Evolutionary conservation across 2,113 vertebrate genomes (phyloP), one percentile per base, ranked within the genome.

Genomic region (Neoarius graeffei): DNA sequence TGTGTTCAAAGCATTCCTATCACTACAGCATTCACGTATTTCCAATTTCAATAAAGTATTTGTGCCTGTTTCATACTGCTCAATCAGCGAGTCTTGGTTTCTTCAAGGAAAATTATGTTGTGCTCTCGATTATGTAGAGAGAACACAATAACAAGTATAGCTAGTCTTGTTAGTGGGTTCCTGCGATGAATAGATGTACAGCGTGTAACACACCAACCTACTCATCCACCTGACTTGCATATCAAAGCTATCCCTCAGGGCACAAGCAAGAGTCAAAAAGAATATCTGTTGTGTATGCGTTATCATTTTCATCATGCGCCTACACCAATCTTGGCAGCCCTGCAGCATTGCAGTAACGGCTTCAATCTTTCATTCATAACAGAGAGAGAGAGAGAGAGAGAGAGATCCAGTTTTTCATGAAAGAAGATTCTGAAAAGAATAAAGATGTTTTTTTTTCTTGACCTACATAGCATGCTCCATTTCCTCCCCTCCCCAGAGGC

Each of bases 391-490:
- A 57, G 77, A 80, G 7, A 57, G 77, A 57, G 15, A 56, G 3
- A 80, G 20, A 52, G 8, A 48, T 62, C 59, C 6, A 25, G 9
- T 88, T 80, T 79, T 80, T 19, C 71, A 73, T 90, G 62, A 88
- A 90, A 86, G 50, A 77, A 60, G 56, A 79, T 87, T 52, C 14
- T 25, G 13, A 62, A 17, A 35, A 76, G 19, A 30, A 87, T 56
- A 74, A 1, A 82, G 25, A 87, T 7, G n/a, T 8, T 27, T 73
- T 60, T 81, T 85, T 81, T 35, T 80, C 60, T 20, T 85, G 87
- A 54, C 83, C 83, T 85, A 88, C 83, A 85, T 88, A 81, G 35
- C 77, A 88, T 88, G 87, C 35, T 81, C 76, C 66, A 88, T 88
- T 88, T 88, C 52, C 54, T 48, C 19, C 79, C 50, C 25, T 79